These are phyloP conservation scores for Asarcornis scutulata DNA, from an alignment of 2,113 vertebrate species.

Conservation along the genomic window DNA sequence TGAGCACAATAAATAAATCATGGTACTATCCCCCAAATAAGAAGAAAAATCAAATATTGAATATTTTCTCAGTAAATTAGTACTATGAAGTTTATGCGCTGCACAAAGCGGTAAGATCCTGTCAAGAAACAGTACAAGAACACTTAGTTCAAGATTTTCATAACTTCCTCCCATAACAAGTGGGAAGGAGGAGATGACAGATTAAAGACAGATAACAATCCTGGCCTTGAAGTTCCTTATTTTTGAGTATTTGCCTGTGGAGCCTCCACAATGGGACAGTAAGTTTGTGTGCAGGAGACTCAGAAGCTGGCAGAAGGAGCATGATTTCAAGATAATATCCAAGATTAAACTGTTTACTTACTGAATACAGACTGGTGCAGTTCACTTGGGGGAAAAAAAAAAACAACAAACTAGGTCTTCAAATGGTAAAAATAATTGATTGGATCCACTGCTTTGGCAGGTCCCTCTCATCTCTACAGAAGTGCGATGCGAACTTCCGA, in stretches of 20 bases:
- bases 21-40: neutral
- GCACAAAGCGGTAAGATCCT: neutral
- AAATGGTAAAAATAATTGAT: neutral
- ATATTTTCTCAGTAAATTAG: neutral
- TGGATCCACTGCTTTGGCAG: neutral
- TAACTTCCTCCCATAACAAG: neutral
- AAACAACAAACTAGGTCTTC: neutral
- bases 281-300: neutral
- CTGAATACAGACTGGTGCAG: neutral
- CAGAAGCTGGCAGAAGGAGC: neutral
- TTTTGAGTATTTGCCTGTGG: neutral
- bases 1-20: slow-evolving; percentile 10
- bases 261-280: neutral
- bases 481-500: accelerated
- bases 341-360: neutral
- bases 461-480: neutral
- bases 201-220: neutral
- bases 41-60: neutral
- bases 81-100: neutral
- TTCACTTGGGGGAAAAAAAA: neutral
- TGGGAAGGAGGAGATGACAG: neutral
- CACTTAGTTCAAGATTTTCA: accelerated
- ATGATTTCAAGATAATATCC: neutral
- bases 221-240: neutral
- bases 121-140: neutral